phyloP scores from a whole-genome alignment of 2,888 invertebrate species.

The Geophilus truncorum region DNA sequence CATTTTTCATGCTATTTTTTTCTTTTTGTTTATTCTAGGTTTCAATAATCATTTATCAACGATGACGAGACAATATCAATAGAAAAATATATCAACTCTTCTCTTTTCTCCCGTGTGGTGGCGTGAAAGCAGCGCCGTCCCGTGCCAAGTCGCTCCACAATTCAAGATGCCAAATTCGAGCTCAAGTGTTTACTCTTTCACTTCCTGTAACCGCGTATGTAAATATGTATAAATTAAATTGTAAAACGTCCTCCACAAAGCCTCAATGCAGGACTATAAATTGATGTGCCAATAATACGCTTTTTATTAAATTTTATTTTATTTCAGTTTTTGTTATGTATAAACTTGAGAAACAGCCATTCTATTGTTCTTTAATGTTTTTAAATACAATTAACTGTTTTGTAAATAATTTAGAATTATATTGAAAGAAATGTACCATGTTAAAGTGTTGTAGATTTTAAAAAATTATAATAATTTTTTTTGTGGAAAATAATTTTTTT shows the following conservation, averaged over 20 bases:
- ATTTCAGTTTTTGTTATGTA: background rate
- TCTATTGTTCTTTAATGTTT: background rate
- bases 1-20: background rate
- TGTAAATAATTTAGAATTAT: constrained; percentile 1
- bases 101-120: too few species aligned
- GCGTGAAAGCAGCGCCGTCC: too few species aligned
- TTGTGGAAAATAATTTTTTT: too few species aligned
- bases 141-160: background rate
- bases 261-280: background rate
- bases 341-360: background rate
- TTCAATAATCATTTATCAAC: background rate
- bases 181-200: background rate
- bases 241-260: too few species aligned
- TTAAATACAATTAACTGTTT: background rate
- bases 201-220: background rate
- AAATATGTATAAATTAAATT: background rate
- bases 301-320: background rate
- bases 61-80: background rate
- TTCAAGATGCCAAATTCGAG: background rate
- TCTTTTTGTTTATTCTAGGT: background rate
- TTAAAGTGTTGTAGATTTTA: background rate
- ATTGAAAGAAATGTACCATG: background rate
- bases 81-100: background rate
- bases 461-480: too few species aligned
- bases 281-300: background rate